Percentiles rank a stretch among this genome's conserved stretches.
phyloP scores from a whole-genome alignment of 2,113 vertebrate species.

The Myodes glareolus region DNA sequence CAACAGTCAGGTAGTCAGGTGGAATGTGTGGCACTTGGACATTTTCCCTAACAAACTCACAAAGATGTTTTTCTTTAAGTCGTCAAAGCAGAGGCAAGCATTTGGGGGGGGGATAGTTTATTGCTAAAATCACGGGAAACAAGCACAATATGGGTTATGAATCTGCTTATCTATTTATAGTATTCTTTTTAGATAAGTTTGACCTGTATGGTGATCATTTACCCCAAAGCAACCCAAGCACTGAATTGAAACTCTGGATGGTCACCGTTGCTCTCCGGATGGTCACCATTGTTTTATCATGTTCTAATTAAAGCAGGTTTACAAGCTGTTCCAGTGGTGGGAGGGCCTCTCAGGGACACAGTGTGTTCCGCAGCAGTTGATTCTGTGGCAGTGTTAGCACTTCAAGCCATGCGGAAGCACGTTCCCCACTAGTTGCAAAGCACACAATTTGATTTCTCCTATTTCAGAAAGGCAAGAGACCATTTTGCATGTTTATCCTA shows the following conservation, averaged over 20 bases:
- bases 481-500: neutral
- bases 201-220: neutral
- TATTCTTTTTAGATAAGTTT: conserved; percentile 8
- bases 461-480: conserved; percentile 8
- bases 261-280: conserved; percentile 35
- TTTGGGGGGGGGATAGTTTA: neutral
- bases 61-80: neutral
- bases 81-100: neutral
- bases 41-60: conserved; percentile 23
- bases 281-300: conserved; percentile 42
- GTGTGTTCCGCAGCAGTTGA: conserved; percentile 23
- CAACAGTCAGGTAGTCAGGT: neutral
- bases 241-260: neutral
- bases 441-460: conserved; percentile 2
- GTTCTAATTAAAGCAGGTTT: conserved; percentile 52
- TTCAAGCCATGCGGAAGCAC: neutral
- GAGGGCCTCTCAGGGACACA: neutral
- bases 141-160: neutral
- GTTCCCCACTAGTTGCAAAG: conserved; percentile 43
- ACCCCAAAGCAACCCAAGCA: neutral
- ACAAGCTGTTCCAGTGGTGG: conserved; percentile 11
- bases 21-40: neutral
- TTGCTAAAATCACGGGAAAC: neutral
- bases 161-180: neutral
- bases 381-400: conserved; percentile 24